A percentile compares a stretch with the other conserved stretches of the same genome.
Evolutionary conservation across 2,113 vertebrate species (phyloP).

Genomic region (Turdus rufiventris): DNA sequence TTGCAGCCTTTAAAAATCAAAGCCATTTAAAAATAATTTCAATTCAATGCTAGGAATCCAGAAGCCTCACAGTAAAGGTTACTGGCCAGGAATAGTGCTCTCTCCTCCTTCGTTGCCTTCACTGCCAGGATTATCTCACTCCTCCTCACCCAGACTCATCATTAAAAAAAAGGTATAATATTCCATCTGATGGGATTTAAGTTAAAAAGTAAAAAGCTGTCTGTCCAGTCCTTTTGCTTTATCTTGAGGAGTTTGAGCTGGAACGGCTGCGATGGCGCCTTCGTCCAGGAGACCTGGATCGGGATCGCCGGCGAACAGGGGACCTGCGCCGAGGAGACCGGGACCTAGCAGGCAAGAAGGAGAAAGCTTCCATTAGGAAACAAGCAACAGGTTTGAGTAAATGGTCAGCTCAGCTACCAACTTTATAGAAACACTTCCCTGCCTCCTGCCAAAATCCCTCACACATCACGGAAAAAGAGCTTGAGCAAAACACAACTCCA

Average conservation of each 20-base stretch:
- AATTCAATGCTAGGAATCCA: not conserved
- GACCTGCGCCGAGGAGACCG: constrained; percentile 93
- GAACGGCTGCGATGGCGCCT: constrained; percentile 94
- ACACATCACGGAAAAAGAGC: not conserved
- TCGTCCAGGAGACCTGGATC: constrained; percentile 90
- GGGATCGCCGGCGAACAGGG: constrained; percentile 85
- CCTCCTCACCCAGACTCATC: constrained; percentile 2
- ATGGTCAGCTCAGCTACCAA: not conserved
- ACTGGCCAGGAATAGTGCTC: not conserved
- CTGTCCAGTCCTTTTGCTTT: constrained; percentile 57
- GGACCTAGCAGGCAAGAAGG: constrained; percentile 72
- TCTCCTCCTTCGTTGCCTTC: not conserved
- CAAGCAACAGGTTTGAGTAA: not conserved
- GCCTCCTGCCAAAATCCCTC: not conserved
- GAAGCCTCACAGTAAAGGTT: not conserved
- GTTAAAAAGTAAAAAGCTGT: constrained; percentile 58
- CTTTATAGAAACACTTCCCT: not conserved
- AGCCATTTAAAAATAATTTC: not conserved
- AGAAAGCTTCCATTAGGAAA: not conserved
- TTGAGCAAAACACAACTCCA: not conserved
- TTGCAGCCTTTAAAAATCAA: constrained; percentile 19
- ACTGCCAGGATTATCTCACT: not conserved
- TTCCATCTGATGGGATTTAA: constrained; percentile 40
- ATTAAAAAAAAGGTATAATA: constrained; percentile 60
- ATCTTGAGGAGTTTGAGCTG: constrained; percentile 97